A percentile compares a stretch with the other conserved stretches of the same genome.
phyloP scores from a whole-genome alignment of 2,797 vertebrate genomes.

The Danio jaintianensis region DNA sequence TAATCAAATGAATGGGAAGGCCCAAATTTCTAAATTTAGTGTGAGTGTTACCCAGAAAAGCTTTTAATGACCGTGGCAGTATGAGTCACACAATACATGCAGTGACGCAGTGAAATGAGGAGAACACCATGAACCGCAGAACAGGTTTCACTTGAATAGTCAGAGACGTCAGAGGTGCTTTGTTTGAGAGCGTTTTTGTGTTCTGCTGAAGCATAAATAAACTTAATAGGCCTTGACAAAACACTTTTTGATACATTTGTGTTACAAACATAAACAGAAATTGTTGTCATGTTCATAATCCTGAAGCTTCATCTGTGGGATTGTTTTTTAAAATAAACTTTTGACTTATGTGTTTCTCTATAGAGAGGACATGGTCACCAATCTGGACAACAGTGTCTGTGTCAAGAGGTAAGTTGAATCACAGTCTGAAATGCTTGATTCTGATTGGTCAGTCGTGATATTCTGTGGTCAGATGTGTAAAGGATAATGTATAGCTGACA shows the following conservation, averaged over 20 bases:
- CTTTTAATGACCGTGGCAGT: background rate
- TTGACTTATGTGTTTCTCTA: constrained; percentile 33
- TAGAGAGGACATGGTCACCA: constrained; percentile 71
- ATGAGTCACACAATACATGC: background rate
- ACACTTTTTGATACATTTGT: background rate
- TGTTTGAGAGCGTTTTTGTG: constrained; percentile 15
- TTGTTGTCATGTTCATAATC: background rate
- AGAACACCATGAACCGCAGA: background rate
- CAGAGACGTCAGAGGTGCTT: background rate
- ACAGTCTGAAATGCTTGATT: background rate
- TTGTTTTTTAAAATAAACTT: background rate
- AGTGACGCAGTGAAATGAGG: background rate
- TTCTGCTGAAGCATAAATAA: constrained; percentile 36
- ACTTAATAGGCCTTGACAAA: background rate
- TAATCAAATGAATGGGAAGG: background rate
- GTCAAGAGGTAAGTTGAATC: constrained; percentile 70
- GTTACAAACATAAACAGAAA: constrained; percentile 5
- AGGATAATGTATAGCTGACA: background rate
- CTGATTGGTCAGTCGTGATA: background rate
- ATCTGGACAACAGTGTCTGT: constrained; percentile 67
- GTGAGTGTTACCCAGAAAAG: constrained; percentile 1
- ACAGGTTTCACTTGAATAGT: constrained; percentile 43
- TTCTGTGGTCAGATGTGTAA: background rate
- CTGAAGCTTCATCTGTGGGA: background rate
- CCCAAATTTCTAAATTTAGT: background rate